These are phyloP conservation scores for Drosophila helvetica DNA, from an alignment of 2,888 invertebrate genomes.

Conservation along the genomic window DNA sequence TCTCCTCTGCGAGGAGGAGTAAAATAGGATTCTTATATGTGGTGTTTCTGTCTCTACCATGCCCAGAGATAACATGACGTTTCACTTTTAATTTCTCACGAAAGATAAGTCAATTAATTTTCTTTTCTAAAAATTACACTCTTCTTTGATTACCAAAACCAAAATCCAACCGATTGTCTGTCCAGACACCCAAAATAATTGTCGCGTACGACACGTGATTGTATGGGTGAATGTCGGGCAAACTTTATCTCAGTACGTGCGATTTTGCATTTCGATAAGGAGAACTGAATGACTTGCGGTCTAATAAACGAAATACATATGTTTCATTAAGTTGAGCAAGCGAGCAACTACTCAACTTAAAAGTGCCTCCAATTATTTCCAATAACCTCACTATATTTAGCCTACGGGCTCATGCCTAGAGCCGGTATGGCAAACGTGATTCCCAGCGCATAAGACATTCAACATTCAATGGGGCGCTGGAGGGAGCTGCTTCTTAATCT, in stretches of 20 bases:
- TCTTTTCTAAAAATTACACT: too few relatives aligned
- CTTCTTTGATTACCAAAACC: not conserved
- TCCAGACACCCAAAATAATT: not conserved
- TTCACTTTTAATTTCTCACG: too few relatives aligned
- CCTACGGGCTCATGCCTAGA: not conserved
- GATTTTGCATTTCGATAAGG: conserved; percentile 63
- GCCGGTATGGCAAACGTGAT: conserved; percentile 29
- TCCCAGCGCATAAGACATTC: conserved; percentile 12
- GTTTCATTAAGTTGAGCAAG: conserved; percentile 41
- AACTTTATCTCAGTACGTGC: conserved; percentile 60
- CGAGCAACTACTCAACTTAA: conserved; percentile 26
- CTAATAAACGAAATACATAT: conserved; percentile 13
- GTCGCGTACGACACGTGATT: not conserved
- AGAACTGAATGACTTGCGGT: conserved; percentile 15
- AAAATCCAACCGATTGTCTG: conserved; percentile 4
- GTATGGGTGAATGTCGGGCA: conserved; percentile 18
- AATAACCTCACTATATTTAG: conserved; percentile 41
- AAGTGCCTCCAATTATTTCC: conserved; percentile 43
- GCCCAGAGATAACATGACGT: too few relatives aligned
- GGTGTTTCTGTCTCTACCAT: too few relatives aligned
- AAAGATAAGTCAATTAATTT: too few relatives aligned
- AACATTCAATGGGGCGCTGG: not conserved
- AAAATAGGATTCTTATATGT: too few relatives aligned
- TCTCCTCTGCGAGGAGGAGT: too few relatives aligned
- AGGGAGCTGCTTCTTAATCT: conserved; percentile 1